Base-by-base conservation (phyloP, 1,140 invertebrate genomes). In the Nomia melanderi region DNA sequence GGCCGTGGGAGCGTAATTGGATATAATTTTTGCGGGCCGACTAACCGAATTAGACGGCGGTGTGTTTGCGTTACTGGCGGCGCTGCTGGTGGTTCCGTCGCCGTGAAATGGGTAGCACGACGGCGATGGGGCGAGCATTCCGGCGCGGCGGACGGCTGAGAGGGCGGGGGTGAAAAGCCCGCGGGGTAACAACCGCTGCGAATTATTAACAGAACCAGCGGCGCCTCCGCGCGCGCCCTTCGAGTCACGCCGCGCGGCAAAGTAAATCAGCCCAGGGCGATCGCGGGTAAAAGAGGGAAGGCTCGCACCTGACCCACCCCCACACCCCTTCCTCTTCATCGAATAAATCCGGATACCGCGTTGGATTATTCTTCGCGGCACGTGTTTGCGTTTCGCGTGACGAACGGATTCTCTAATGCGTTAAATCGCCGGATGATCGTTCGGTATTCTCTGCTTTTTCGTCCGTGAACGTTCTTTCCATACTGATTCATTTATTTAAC, bases 1-100 rank as follows among this genome's bases (percentile, higher is more conserved):
- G 72, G 64, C 78, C 56, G 65, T 73, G 60, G 54, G 69, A 82
- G 72, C 85, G 83, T 85, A 88, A 87, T 88, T 88, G 83, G 86
- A 79, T 87, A 83, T 86, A 88, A 88, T 88, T 88, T 88, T 88
- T 88, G 85, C 74, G 85, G 79, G 54, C 77, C 79, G 74, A 80
- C 83, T 88, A 88, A 88, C 83, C 85, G 84, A 88, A 88, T 88
- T 88, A 88, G 82, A 74, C 67, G 80, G 81, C 71, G 80, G 83
- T 81, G 75, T 87, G 83, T 88, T 87, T 87, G 86, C 83, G 81
- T 84, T 88, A 85, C 82, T 82, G 74, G 77, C 65, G 77, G 77
- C 75, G 74, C 65, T 57, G 76, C 54, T 79, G 67, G 74, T 67
- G 77, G 70, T 66, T 70, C 63, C 70, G 67, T 57, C 66, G 66